Evolutionary conservation across 2,888 invertebrate genomes (phyloP), one percentile per base, ranked within the genome.

Genomic region (Oscheius onirici): DNA sequence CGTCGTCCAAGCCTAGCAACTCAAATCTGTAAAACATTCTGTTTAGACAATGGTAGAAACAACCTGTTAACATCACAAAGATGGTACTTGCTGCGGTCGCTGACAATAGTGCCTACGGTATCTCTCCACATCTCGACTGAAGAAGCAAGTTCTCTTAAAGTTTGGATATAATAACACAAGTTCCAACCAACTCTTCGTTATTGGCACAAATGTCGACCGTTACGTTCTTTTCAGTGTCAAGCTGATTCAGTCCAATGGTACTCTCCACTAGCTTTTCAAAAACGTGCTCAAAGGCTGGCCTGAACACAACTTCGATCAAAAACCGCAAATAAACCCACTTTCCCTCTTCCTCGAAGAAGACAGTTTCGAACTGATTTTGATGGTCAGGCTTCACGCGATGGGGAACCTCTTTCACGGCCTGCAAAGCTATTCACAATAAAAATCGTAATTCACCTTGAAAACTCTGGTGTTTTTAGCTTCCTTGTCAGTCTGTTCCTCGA

Each of bases 101-200:
- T 67, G 54, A 86, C 84, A 55, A 86, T 75, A 66, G 85, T 83
- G 60, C 86, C 86, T 43, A 71, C 73, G 67, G 66, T 78, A 57
- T 86, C 86, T 58, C 86, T 75, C 86, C 86, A 86, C 11, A 15
- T 20, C 3, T 28, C 41, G 80, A 72, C 26, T 11, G 54, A 34
- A 22, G 17, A 11, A 10, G 17, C 22, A 2, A 54, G 52, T 10
- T 66, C 66, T 17, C 66, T 58, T 40, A 26, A 17, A 58, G 10
- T n/a, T n/a, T n/a, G 20, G 6, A 26, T 8, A 34, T 34, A 57
- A 11, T 13, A 10, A n/a, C 3, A 28, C 15, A 58, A 58, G 22
- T 5, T 65, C 3, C 52, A 10, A 41, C 43, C 15, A 17, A 58
- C 52, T 44, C 61, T 46, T 52, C 66, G 15, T 15, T 41, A 3